phyloP scores from a whole-genome alignment of 2,888 invertebrate genomes.

The Allophyes oxyacanthae region DNA sequence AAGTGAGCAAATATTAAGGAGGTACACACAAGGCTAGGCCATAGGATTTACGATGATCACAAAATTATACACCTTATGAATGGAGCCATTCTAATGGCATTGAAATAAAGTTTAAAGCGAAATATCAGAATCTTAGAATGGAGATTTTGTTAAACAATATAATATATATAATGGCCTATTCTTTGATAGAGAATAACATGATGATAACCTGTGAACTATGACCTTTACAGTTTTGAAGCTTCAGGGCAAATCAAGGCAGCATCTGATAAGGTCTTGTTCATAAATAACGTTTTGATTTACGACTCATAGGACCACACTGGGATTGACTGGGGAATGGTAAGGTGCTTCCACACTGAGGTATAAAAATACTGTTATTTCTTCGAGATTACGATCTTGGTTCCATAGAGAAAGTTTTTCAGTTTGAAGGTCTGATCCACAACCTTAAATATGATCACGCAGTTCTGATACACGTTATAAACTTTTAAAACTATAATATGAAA shows the following conservation, averaged over 20 bases:
- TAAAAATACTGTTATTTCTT: too few species aligned
- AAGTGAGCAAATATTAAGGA: constrained; percentile 37
- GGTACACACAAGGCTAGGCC: constrained; percentile 19
- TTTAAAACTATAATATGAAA: too few species aligned
- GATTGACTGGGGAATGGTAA: too few species aligned
- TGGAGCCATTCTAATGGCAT: constrained; percentile 71
- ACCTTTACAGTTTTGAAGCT: background rate
- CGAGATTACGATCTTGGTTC: too few species aligned
- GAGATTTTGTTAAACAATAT: constrained; percentile 55
- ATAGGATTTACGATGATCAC: constrained; percentile 58
- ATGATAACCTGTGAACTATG: constrained; percentile 22
- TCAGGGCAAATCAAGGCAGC: background rate
- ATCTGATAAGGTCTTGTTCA: too few species aligned
- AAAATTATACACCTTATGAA: constrained; percentile 54
- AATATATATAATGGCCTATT: constrained; percentile 23
- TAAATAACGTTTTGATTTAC: too few species aligned
- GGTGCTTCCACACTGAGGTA: too few species aligned
- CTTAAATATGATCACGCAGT: too few species aligned
- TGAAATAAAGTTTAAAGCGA: constrained; percentile 64
- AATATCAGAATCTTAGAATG: constrained; percentile 44
- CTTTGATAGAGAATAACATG: constrained; percentile 33
- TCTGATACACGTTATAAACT: too few species aligned
- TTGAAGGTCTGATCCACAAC: too few species aligned
- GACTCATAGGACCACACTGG: too few species aligned
- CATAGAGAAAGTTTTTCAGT: too few species aligned